Conservation (phyloP, 2,888 invertebrate species). For the Athripsodes cinereus region DNA sequence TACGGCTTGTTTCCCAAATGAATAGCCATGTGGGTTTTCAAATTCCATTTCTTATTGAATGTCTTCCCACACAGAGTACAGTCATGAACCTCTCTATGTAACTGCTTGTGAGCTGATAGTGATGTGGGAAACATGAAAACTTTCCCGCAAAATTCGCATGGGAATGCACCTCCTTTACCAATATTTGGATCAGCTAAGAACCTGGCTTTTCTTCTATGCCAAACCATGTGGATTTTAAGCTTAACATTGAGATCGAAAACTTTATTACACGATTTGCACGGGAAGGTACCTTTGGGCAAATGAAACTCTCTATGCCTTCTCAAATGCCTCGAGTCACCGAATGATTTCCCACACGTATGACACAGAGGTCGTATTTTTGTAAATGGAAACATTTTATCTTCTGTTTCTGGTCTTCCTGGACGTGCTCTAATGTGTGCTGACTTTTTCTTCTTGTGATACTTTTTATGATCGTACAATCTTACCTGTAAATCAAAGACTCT, state of each 20-base stretch:
- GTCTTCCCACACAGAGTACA: background rate
- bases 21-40: background rate
- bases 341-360: background rate
- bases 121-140: background rate
- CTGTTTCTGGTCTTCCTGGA: background rate
- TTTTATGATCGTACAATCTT: background rate
- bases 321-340: background rate
- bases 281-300: background rate
- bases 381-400: background rate
- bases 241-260: background rate
- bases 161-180: background rate
- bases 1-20: background rate
- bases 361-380: background rate
- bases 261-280: background rate
- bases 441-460: background rate
- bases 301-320: background rate
- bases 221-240: background rate
- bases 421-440: too few species aligned
- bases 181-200: background rate
- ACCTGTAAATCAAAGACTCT: background rate
- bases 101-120: background rate
- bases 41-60: background rate
- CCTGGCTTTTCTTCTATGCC: background rate
- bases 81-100: background rate
- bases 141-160: background rate